phyloP scores from a whole-genome alignment of 2,113 vertebrate genomes.

The Athene noctua region DNA sequence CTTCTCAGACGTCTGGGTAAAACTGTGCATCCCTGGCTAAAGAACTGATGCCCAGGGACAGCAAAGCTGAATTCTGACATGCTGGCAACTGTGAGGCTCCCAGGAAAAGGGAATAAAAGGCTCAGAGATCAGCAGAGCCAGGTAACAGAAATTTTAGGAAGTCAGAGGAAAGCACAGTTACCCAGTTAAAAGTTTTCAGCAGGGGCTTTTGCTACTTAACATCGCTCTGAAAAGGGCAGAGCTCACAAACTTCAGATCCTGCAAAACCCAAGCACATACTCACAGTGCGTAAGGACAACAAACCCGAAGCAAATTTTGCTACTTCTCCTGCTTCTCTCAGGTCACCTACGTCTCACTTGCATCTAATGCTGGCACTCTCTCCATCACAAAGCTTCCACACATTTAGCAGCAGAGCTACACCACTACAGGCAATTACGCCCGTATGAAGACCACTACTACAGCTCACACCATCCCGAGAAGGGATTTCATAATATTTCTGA shows the following conservation, averaged over 20 bases:
- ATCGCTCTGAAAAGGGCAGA: not conserved
- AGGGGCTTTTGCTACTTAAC: not conserved
- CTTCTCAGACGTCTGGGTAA: not conserved
- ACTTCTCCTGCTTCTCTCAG: not conserved
- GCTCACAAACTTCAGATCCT: not conserved
- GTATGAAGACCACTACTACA: not conserved
- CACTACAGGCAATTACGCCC: not conserved
- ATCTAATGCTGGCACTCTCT: not conserved
- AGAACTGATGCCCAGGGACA: not conserved
- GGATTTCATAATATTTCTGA: not conserved
- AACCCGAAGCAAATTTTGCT: not conserved
- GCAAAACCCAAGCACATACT: not conserved
- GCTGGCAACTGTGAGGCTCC: not conserved
- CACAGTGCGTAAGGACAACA: not conserved
- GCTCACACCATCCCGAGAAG: not conserved
- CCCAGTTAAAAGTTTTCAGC: not conserved
- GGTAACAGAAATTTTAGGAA: not conserved
- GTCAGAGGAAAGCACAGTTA: not conserved
- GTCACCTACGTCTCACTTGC: not conserved
- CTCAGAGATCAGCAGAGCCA: not conserved
- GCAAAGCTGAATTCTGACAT: not conserved
- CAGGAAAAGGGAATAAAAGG: not conserved
- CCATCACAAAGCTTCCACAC: not conserved
- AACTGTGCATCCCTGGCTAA: not conserved
- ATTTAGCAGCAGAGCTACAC: not conserved